phyloP scores from a whole-genome alignment of 2,797 vertebrate genomes.

The Benthosema pterotum region DNA sequence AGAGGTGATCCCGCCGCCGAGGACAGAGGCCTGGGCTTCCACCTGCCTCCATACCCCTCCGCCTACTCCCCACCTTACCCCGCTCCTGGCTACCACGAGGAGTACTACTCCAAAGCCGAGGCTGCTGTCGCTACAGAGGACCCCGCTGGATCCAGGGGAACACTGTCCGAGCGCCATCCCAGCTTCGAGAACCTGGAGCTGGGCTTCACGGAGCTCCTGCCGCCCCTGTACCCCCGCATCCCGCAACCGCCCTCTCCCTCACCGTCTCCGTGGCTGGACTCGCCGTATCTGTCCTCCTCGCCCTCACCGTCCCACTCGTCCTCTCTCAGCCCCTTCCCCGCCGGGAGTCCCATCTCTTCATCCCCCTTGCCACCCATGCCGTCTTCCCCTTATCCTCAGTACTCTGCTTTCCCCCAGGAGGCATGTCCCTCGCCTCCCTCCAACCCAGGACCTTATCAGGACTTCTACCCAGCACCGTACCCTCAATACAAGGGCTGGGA shows the following conservation, averaged over 20 bases:
- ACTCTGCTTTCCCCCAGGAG: constrained; percentile 73
- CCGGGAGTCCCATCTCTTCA: constrained; percentile 78
- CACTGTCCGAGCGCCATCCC: constrained; percentile 72
- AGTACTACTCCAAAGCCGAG: constrained; percentile 74
- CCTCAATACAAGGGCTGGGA: constrained; percentile 80
- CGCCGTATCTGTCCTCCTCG: constrained; percentile 83
- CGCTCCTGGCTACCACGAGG: constrained; percentile 71
- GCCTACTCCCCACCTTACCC: constrained; percentile 73
- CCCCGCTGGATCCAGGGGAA: constrained; percentile 47
- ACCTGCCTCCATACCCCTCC: constrained; percentile 72
- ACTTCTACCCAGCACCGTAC: constrained; percentile 73
- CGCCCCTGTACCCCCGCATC: constrained; percentile 74
- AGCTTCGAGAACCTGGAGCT: constrained; percentile 82
- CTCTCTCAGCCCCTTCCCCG: constrained; percentile 81
- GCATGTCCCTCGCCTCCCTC: constrained; percentile 74
- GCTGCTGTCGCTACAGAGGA: constrained; percentile 59
- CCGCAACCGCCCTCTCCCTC: constrained; percentile 76
- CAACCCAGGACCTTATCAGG: constrained; percentile 68
- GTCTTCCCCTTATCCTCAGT: constrained; percentile 74
- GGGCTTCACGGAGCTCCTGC: constrained; percentile 84
- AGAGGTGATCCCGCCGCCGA: constrained; percentile 62
- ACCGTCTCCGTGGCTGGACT: constrained; percentile 82
- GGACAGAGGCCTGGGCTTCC: constrained; percentile 76
- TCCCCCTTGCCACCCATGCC: constrained; percentile 75
- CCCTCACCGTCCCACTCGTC: constrained; percentile 83